Base-by-base conservation (phyloP, 2,888 invertebrate species). In the Saturnia pavonia region DNA sequence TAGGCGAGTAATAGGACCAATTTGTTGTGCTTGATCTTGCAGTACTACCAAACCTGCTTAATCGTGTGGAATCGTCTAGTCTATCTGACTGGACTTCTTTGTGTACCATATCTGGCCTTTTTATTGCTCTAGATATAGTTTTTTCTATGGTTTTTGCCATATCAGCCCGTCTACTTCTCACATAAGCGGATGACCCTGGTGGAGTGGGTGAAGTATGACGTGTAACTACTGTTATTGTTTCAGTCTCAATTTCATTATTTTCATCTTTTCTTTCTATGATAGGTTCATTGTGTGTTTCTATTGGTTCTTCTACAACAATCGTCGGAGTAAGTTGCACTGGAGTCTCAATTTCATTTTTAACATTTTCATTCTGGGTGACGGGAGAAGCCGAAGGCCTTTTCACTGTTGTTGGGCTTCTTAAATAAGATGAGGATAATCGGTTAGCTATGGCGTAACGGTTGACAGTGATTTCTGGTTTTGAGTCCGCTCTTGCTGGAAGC, bases 121-220 rank as follows among this genome's bases (percentile, higher is more conserved):
- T 94, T 73, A 94, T 95, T 1, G 95, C 90, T 63, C 96, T 91
- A 16, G 94, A 94, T n/a, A 96, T 91, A 70, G 95, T 95, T 85
- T 96, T 96, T 86, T 97, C 96, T 68, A 96, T 92, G 6, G 96
- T 95, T 83, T 96, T 96, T 9, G 96, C 96, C 81, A 96, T 94
- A 77, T 97, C 97, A 0, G 96, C 95, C 83, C 97, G 94, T 77
- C 96, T 95, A 40, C 95, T 95, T 75, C 96, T 92, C 14, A 96
- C 90, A 75, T 96, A 96, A 48, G 92, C 89, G 0, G 95, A 94
- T 0, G 96, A 95, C 0, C 96, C 95, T 0, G 96, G 96, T 6
- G 96, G 96, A 0, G 96, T 96, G 0, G 97, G 97, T 25, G 97
- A 97, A 0, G 97, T 97, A 43, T 96, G 96, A 72, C 97, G 94